Base-by-base conservation (phyloP, 2,113 vertebrate species). In the Chaetodon trifascialis region DNA sequence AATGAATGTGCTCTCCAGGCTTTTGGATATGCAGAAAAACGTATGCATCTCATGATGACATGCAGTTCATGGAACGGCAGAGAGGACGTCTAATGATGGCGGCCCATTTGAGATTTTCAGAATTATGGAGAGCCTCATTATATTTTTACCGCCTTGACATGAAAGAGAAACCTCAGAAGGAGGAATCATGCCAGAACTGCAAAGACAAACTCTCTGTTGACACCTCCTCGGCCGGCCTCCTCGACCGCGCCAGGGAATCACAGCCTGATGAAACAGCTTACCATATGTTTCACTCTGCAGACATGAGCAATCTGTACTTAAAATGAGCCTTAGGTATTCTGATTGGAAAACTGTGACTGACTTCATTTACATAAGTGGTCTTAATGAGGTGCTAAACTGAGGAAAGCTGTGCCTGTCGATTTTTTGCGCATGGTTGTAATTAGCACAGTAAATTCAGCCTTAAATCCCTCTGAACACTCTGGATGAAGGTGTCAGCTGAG, bases 341-440 rank as follows among this genome's bases (percentile, higher is more conserved):
- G 67, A 68, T 75, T 44, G 7, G 30, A 68, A 79, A 76, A 36
- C 62, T 64, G 55, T 15, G 7, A 17, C 30, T 40, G 63, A 16
- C 60, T 44, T 55, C 36, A 62, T 86, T 73, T 63, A 47, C 64
- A 69, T 52, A 62, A 72, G 68, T 49, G 79, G 34, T 69, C 51
- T 25, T 73, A 78, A 80, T 75, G n/a, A 73, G 81, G 56, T 19
- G 67, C 21, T 69, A 63, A 76, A 68, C 52, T 51, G 59, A 16
- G 44, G 38, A 30, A 70, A 42, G 42, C 30, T 40, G 65, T 4
- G 40, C 23, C 44, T 67, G 73, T 34, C 0, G 5, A 23, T 34
- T 23, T 15, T 64, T 60, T 14, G 56, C 23, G 6, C 47, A 52
- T 65, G 52, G 10, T 15, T 6, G 7, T 70, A 49, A 60, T 79